A percentile compares a stretch with the other conserved stretches of the same genome.
Evolutionary conservation across 2,113 vertebrate species (phyloP).

Genomic region (Gobiocypris rarus): DNA sequence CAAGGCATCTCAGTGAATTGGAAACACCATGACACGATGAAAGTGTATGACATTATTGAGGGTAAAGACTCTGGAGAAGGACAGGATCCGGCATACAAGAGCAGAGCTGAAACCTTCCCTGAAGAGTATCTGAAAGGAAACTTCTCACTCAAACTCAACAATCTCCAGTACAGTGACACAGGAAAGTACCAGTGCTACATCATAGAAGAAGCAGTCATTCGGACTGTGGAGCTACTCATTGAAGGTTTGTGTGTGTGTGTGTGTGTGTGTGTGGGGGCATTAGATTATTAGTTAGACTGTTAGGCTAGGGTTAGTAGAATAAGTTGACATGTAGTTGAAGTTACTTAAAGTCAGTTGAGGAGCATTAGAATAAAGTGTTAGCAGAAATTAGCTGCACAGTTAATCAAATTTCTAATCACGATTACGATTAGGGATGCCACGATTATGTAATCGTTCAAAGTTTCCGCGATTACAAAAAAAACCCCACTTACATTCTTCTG

Average conservation of each 20-base stretch:
- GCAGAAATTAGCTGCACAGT: too few relatives aligned
- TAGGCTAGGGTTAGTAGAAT: too few relatives aligned
- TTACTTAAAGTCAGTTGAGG: too few relatives aligned
- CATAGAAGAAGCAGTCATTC: background rate
- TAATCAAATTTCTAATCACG: too few relatives aligned
- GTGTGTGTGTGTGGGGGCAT: too few relatives aligned
- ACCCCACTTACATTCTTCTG: too few relatives aligned
- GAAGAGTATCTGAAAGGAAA: background rate
- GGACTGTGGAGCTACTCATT: background rate
- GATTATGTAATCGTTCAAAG: too few relatives aligned
- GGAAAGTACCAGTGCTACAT: conserved; percentile 18
- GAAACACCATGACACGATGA: background rate
- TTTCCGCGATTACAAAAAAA: too few relatives aligned
- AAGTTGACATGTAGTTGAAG: too few relatives aligned
- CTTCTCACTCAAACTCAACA: conserved; percentile 13
- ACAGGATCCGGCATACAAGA: background rate
- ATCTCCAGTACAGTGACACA: background rate
- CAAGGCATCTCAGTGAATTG: background rate
- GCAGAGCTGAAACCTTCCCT: background rate
- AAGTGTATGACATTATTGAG: background rate
- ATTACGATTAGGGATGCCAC: too few relatives aligned
- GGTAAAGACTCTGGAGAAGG: background rate
- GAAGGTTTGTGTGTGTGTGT: background rate
- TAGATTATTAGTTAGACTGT: too few relatives aligned
- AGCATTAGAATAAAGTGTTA: too few relatives aligned